Base-by-base conservation (phyloP, 2,113 vertebrate genomes). In the Acanthochromis polyacanthus region DNA sequence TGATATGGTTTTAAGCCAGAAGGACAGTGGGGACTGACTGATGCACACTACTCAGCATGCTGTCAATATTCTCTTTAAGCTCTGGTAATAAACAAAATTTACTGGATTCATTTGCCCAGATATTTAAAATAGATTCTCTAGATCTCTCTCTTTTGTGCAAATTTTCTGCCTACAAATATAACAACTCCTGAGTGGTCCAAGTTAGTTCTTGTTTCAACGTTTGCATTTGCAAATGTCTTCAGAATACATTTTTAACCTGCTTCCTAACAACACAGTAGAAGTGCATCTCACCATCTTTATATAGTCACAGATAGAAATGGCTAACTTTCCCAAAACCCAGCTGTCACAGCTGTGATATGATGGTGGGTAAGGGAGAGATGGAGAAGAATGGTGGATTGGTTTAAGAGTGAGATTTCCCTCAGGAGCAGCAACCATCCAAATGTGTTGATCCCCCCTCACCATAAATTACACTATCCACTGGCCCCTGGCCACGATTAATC, bases 401-500 rank as follows among this genome's bases (percentile, higher is more conserved):
- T 83, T 75, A 82, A 87, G 88, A 92, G 74, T 71, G 90, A 92
- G 89, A 93, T 94, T 94, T 93, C 92, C 92, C 89, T 59, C 32
- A 75, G 91, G 91, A 80, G 81, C 82, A 85, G 86, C 88, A 86
- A 87, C 81, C 89, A 73, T 88, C 91, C 84, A 86, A 92, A 93
- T 88, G 90, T 90, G 92, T 91, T 91, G 88, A 89, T 61, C 78
- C 82, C 79, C 85, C 64, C 60, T 46, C 81, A 72, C 91, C 90
- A 91, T 94, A 93, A 94, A 93, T 93, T 92, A 94, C 90, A 91
- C 89, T 86, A 90, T 85, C 84, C 91, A 80, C 85, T 79, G 87
- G 88, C 86, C 78, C 75, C 63, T 82, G 65, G 88, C 90, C 91
- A 89, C 80, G 62, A 92, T 94, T 94, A 93, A 94, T 95, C 94